Evolutionary conservation across 2,888 invertebrate species (phyloP).

Genomic region (Apotomis turbidana): DNA sequence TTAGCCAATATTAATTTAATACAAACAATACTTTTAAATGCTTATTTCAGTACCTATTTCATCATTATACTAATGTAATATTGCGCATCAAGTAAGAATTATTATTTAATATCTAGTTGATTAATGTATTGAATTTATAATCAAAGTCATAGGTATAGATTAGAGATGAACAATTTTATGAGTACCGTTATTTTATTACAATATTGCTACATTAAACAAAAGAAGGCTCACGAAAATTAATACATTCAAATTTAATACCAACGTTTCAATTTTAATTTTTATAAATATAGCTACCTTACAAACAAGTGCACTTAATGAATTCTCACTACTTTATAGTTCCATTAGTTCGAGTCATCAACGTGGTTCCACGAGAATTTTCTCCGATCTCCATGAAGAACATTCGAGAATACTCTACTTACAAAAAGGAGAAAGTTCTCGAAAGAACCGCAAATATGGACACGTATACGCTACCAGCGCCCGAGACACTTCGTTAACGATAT

Average conservation of each 20-base stretch:
- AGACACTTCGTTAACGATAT: conserved; percentile 8
- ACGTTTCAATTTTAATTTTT: conserved; percentile 49
- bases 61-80: conserved; percentile 19
- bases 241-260: conserved; percentile 61
- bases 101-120: conserved; percentile 16
- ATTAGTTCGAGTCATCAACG: conserved; percentile 56
- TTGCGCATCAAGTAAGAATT: conserved; percentile 27
- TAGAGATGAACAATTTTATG: conserved; percentile 10
- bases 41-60: conserved; percentile 23
- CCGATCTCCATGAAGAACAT: too few relatives aligned
- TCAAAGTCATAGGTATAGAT: conserved; percentile 24
- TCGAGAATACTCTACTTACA: background rate
- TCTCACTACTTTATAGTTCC: conserved; percentile 72
- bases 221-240: conserved; percentile 52
- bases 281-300: conserved; percentile 46
- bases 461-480: conserved; percentile 8
- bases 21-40: conserved; percentile 17
- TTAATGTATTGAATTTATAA: conserved; percentile 12
- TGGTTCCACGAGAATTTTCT: background rate
- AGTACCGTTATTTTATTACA: conserved; percentile 6
- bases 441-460: background rate
- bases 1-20: conserved; percentile 19
- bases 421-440: too few relatives aligned
- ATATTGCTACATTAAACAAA: conserved; percentile 42
- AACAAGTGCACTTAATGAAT: conserved; percentile 80